Conservation (phyloP, 1,140 invertebrate genomes). For the Drosophila miranda region DNA sequence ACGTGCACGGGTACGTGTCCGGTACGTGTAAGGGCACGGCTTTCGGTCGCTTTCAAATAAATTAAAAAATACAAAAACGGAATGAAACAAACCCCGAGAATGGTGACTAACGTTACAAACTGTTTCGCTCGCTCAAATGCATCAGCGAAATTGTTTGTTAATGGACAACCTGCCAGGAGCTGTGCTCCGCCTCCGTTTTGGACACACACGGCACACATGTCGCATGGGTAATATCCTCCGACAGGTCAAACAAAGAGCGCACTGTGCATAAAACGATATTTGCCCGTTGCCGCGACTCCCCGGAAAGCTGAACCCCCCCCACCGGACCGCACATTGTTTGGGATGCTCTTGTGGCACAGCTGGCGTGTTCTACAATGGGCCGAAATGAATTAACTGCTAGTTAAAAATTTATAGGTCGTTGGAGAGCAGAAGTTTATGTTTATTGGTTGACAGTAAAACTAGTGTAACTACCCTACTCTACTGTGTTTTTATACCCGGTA, state of each 20-base stretch:
- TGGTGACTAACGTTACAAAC: slow-evolving; percentile 9
- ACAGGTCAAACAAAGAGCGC: slow-evolving; percentile 40
- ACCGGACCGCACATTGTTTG: slow-evolving; percentile 5
- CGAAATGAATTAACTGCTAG: background rate
- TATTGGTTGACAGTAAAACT: background rate
- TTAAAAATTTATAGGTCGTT: background rate
- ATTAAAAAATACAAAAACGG: slow-evolving; percentile 27
- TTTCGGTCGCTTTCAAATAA: slow-evolving; percentile 32
- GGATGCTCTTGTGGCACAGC: slow-evolving; percentile 11
- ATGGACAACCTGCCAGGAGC: slow-evolving; percentile 33
- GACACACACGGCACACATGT: slow-evolving; percentile 32
- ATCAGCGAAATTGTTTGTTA: slow-evolving; percentile 41
- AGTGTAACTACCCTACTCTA: too few relatives aligned
- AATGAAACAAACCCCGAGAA: slow-evolving; percentile 5
- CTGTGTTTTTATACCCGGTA: too few relatives aligned
- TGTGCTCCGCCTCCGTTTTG: slow-evolving; percentile 11
- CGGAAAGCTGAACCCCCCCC: slow-evolving; percentile 1
- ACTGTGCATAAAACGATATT: too few relatives aligned
- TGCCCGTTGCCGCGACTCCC: slow-evolving; percentile 4
- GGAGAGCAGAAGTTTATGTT: background rate
- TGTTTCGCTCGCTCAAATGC: slow-evolving; percentile 20
- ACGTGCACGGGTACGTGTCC: too few relatives aligned
- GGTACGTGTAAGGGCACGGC: background rate
- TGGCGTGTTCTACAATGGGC: slow-evolving; percentile 27
- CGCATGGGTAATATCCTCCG: slow-evolving; percentile 49